Evolutionary conservation across 53 echinoderm and acorn worm species (phyloP).

Genomic region (Paelopatides confundens): DNA sequence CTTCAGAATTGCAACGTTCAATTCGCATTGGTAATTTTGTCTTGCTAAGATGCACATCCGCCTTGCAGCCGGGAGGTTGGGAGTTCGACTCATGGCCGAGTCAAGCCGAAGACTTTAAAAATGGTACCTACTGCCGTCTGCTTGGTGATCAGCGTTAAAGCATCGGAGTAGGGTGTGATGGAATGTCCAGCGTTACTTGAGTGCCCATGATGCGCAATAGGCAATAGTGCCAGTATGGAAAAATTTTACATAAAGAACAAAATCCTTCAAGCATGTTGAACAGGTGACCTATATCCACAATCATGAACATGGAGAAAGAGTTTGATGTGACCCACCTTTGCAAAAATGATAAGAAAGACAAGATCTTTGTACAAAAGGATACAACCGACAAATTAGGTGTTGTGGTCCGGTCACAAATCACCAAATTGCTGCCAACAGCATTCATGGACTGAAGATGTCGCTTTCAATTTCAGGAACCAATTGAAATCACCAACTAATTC

Average conservation of each 20-base stretch:
- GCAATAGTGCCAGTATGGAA: no score
- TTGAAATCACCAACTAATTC: no score
- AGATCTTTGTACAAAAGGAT: not conserved
- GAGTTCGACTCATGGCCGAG: no score
- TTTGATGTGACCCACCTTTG: constrained; percentile 27
- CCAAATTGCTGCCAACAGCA: not conserved
- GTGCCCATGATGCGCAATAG: no score
- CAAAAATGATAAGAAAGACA: not conserved
- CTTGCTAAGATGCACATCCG: not conserved
- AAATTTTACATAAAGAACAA: not conserved
- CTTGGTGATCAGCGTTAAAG: no score
- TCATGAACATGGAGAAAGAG: not conserved
- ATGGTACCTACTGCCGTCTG: no score
- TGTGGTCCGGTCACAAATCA: not conserved
- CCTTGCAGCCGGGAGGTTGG: no score
- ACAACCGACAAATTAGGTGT: not conserved
- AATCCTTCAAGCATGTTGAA: constrained; percentile 7
- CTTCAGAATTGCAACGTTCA: not conserved
- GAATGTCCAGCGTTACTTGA: no score
- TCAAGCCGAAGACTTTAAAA: no score
- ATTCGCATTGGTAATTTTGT: constrained; percentile 1
- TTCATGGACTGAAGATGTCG: constrained; percentile 15
- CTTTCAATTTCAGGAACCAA: not conserved
- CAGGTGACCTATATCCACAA: constrained; percentile 6
- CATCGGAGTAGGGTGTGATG: no score